Conservation (phyloP, 2,797 vertebrate genomes). For the Danio albolineatus region DNA sequence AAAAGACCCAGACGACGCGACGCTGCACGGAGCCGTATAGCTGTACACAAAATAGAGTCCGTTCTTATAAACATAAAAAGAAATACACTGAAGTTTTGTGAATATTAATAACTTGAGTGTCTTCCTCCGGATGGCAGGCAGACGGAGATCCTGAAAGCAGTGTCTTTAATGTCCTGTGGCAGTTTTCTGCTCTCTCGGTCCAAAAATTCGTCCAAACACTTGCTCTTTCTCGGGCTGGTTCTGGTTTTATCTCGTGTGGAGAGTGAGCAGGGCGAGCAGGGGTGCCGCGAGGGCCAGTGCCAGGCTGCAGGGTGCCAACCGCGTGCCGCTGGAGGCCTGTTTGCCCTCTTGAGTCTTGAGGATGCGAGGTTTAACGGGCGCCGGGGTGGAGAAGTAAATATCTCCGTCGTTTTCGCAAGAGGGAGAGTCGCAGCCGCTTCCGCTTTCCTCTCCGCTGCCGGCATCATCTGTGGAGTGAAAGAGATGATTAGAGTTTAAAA, state of each 20-base stretch:
- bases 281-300: conserved; percentile 70
- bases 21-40: conserved; percentile 64
- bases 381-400: conserved; percentile 85
- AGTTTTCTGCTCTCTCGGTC: conserved; percentile 69
- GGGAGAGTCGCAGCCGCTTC: conserved; percentile 88
- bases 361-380: conserved; percentile 47
- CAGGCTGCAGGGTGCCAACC: conserved; percentile 62
- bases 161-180: conserved; percentile 76
- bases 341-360: fast-evolving
- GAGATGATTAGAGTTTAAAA: background rate
- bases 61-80: conserved; percentile 66
- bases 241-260: conserved; percentile 76
- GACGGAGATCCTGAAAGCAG: conserved; percentile 79
- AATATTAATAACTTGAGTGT: conserved; percentile 77
- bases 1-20: conserved; percentile 58
- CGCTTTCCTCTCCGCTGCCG: conserved; percentile 89
- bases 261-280: conserved; percentile 71
- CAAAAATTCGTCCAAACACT: conserved; percentile 43
- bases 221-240: conserved; percentile 20
- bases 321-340: background rate
- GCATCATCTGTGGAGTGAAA: conserved; percentile 71
- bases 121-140: conserved; percentile 70
- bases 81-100: conserved; percentile 79
- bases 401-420: conserved; percentile 82
- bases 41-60: conserved; percentile 75